A percentile compares a stretch with the other conserved stretches of the same genome.
phyloP scores from a whole-genome alignment of 2,888 invertebrate genomes.

The Digitonthophagus gazella region DNA sequence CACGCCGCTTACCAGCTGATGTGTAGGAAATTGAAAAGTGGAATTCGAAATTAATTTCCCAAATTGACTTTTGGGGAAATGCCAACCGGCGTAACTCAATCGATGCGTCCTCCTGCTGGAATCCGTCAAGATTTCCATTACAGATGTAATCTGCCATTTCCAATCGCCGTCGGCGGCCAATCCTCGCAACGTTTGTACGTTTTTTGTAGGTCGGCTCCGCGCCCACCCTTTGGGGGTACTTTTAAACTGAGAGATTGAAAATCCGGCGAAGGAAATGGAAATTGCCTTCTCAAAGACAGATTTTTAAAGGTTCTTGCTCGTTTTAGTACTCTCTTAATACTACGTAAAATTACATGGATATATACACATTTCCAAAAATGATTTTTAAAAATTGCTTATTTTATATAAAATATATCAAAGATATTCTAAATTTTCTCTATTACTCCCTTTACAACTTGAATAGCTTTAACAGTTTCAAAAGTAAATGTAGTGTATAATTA shows the following conservation, averaged over 20 bases:
- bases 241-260: not conserved
- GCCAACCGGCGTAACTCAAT: not conserved
- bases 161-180: conserved; percentile 9
- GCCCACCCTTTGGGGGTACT: not conserved
- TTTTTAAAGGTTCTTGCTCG: not conserved
- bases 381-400: not conserved
- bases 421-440: not conserved
- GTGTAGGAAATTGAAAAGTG: conserved; percentile 11
- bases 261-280: not conserved
- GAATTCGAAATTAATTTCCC: conserved; percentile 16
- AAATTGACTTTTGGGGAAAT: conserved; percentile 11
- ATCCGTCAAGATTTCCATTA: not conserved
- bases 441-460: not conserved
- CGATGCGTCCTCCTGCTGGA: conserved; percentile 2
- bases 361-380: not conserved
- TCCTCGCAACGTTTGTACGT: not conserved
- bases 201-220: not conserved
- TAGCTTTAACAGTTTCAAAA: not conserved
- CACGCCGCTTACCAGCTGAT: not conserved
- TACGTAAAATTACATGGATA: not conserved
- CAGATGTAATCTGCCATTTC: not conserved
- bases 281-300: not conserved
- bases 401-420: too few species aligned
- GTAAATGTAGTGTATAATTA: not conserved
- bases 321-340: not conserved